phyloP scores from a whole-genome alignment of 2,113 vertebrate genomes.

The Sinocyclocheilus maitianheensis region DNA sequence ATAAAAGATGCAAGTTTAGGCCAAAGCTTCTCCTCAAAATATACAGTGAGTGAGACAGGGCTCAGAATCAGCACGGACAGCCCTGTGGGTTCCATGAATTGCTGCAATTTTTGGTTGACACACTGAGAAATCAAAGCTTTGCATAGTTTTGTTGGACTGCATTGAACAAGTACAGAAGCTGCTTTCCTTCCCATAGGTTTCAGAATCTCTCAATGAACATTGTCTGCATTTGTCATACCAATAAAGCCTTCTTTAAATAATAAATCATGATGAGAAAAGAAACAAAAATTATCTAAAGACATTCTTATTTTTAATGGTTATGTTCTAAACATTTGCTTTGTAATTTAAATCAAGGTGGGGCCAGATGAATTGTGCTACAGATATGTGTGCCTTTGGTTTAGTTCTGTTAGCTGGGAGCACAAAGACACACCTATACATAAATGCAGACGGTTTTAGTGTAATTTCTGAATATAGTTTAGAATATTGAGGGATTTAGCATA shows the following conservation, averaged over 20 bases:
- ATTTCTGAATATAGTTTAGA: not conserved
- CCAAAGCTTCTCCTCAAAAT: slow-evolving; percentile 1
- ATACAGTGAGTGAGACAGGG: slow-evolving; percentile 1
- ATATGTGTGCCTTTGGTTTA: not conserved
- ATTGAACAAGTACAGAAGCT: slow-evolving; percentile 13
- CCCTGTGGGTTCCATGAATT: slow-evolving; percentile 16
- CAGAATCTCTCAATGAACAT: not conserved
- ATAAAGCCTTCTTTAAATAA: not conserved
- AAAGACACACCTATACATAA: not conserved
- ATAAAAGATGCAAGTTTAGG: not conserved
- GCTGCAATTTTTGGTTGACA: slow-evolving; percentile 30
- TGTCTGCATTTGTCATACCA: not conserved
- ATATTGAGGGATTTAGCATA: not conserved
- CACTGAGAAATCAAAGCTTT: slow-evolving; percentile 35
- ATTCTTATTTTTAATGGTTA: not conserved
- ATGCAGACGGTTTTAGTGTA: not conserved
- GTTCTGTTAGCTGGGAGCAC: not conserved
- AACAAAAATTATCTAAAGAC: not conserved
- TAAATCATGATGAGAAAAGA: not conserved
- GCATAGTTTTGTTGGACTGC: slow-evolving; percentile 22
- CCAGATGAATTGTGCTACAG: not conserved
- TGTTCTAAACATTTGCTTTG: not conserved
- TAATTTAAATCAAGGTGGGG: not conserved
- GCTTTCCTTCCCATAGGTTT: slow-evolving; percentile 13
- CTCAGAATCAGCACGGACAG: slow-evolving; percentile 24